These are phyloP conservation scores for Potorous gilbertii DNA, from an alignment of 2,797 vertebrate genomes.

Conservation along the genomic window DNA sequence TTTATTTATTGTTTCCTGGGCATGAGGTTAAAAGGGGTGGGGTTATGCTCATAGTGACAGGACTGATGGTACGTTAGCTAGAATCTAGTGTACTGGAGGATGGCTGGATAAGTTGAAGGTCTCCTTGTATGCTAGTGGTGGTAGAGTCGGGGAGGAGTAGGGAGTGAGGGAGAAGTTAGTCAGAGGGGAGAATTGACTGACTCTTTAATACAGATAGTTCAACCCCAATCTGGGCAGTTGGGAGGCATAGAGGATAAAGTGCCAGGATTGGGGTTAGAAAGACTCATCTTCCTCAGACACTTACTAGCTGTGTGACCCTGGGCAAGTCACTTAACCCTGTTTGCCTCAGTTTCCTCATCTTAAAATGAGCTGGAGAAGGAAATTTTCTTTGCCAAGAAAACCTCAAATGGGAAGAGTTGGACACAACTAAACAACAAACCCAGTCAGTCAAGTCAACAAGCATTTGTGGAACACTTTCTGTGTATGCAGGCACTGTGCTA, in stretches of 20 bases:
- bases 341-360: not conserved
- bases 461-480: not conserved
- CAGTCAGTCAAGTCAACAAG: not conserved
- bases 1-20: too few relatives aligned
- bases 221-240: not conserved
- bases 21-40: not conserved
- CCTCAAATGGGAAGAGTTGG: not conserved
- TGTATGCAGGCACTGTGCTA: not conserved
- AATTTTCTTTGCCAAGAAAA: not conserved
- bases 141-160: not conserved
- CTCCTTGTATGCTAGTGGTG: too few relatives aligned
- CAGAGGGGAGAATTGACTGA: not conserved
- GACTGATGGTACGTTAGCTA: too few relatives aligned
- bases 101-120: too few relatives aligned
- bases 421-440: not conserved
- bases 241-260: not conserved
- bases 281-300: not conserved
- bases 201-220: not conserved
- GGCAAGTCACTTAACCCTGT: not conserved
- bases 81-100: too few relatives aligned
- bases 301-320: not conserved
- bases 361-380: not conserved
- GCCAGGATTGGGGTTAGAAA: not conserved
- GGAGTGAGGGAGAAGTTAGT: not conserved
- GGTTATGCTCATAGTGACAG: too few relatives aligned